Evolutionary conservation across 2,797 vertebrate genomes (phyloP).

Genomic region (Psittacula derbiana): DNA sequence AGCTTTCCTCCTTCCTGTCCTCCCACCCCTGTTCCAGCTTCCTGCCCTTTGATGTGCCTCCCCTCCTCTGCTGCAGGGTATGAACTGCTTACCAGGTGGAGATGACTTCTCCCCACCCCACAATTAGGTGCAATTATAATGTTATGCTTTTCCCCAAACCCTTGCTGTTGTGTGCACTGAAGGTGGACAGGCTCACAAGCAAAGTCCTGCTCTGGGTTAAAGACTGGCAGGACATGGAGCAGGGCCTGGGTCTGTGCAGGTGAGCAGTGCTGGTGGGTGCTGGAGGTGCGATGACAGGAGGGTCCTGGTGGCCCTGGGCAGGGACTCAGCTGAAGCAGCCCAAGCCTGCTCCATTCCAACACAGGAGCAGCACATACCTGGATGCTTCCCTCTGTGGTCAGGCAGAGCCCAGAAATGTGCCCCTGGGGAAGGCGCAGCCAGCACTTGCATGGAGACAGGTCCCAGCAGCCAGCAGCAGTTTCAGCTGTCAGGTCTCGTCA

Average conservation of each 20-base stretch:
- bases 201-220: neutral
- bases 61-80: conserved; percentile 14
- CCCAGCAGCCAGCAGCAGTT: neutral
- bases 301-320: neutral
- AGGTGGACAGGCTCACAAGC: rapidly evolving
- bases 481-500: neutral
- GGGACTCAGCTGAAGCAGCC: neutral
- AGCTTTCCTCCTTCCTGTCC: neutral
- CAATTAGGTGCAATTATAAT: neutral
- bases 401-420: neutral
- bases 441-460: neutral
- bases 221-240: rapidly evolving
- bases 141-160: neutral
- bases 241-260: neutral
- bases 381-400: neutral
- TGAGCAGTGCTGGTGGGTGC: rapidly evolving
- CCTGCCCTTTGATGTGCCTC: conserved; percentile 46
- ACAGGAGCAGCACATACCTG: neutral
- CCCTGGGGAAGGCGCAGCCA: neutral
- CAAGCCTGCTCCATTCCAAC: neutral
- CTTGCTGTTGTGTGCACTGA: neutral
- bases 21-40: neutral
- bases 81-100: neutral
- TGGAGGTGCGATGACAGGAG: neutral
- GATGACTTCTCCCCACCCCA: neutral